A percentile compares a stretch with the other conserved stretches of the same genome.
Evolutionary conservation across 2,797 vertebrate species (phyloP).

Genomic region (Sus cebifrons): DNA sequence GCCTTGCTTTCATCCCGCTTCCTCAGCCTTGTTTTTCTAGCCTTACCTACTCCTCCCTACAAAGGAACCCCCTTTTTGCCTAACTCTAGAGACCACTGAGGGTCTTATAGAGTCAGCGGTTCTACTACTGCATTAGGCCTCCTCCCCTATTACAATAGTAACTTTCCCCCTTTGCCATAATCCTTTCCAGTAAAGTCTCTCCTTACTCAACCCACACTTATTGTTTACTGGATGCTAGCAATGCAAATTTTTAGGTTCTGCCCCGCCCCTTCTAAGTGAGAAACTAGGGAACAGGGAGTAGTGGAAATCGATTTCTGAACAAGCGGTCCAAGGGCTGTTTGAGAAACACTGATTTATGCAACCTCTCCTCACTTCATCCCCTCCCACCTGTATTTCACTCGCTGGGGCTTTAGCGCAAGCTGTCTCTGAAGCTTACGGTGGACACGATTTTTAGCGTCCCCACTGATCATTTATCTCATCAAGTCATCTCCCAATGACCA

Average conservation of each 20-base stretch:
- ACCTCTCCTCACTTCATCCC: neutral
- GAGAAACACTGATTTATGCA: neutral
- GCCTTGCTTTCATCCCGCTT: neutral
- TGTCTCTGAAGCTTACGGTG: neutral
- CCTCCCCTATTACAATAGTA: neutral
- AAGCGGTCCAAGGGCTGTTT: neutral
- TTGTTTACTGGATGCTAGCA: neutral
- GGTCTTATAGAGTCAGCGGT: neutral
- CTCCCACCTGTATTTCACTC: neutral
- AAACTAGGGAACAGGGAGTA: fast-evolving
- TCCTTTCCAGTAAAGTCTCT: neutral
- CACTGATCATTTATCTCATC: neutral
- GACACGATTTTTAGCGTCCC: neutral
- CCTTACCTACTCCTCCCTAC: neutral
- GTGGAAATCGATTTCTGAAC: neutral
- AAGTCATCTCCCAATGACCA: neutral
- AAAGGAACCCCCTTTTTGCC: neutral
- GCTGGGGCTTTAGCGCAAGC: fast-evolving
- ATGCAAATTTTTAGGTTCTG: neutral
- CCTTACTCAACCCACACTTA: neutral
- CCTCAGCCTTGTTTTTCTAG: neutral
- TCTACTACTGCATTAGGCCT: neutral
- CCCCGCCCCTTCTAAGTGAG: neutral
- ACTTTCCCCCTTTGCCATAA: neutral
- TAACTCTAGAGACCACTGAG: neutral